Evolutionary conservation across 2,113 vertebrate species (phyloP).

Genomic region (Tupaia tana): DNA sequence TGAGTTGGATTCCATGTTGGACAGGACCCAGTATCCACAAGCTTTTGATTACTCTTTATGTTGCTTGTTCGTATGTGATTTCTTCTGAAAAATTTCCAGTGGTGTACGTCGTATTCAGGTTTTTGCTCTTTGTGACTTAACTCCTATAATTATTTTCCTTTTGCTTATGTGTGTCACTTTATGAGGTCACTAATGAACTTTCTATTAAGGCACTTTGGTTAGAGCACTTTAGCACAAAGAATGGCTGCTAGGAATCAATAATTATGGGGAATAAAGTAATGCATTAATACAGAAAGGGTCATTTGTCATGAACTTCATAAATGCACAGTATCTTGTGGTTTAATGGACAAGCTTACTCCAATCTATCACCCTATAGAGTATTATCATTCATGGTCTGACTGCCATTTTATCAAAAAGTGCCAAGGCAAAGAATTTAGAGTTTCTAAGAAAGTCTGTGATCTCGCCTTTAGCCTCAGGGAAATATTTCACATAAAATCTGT

Average conservation of each 20-base stretch:
- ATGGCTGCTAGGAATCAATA: conserved; percentile 72
- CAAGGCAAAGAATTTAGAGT: conserved; percentile 47
- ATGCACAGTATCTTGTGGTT: conserved; percentile 11
- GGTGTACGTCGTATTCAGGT: neutral
- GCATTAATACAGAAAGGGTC: conserved; percentile 43
- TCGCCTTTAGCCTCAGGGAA: conserved; percentile 64
- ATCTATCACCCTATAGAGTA: neutral
- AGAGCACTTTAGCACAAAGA: conserved; percentile 58
- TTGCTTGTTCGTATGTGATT: neutral
- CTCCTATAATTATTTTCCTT: conserved; percentile 34
- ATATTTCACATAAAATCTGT: conserved; percentile 66
- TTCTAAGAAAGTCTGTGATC: conserved; percentile 61
- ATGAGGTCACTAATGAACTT: conserved; percentile 68
- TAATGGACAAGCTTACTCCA: conserved; percentile 50
- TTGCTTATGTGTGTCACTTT: neutral
- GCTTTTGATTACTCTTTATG: neutral
- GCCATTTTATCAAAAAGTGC: conserved; percentile 55
- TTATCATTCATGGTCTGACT: conserved; percentile 45
- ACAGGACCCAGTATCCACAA: neutral
- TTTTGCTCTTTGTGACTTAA: conserved; percentile 40
- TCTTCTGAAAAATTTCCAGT: conserved; percentile 19
- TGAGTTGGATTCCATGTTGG: neutral
- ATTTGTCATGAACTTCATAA: conserved; percentile 62
- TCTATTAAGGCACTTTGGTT: conserved; percentile 46
- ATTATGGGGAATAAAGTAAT: conserved; percentile 65